A percentile compares a stretch with the other conserved stretches of the same genome.
Evolutionary conservation across 2,797 vertebrate genomes (phyloP).

Genomic region (Amniataba percoides): DNA sequence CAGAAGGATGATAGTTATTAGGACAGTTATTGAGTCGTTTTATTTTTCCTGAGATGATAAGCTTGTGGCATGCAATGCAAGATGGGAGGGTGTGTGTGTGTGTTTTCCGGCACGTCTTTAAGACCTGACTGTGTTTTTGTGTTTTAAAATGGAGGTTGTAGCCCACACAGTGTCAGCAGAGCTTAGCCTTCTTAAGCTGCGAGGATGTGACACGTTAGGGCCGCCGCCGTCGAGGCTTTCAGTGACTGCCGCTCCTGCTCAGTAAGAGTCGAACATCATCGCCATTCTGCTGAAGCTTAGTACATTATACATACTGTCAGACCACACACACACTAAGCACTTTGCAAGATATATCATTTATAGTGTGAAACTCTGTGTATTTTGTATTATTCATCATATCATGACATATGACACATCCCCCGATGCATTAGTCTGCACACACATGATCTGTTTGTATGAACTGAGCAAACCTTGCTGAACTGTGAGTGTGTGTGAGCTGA

Average conservation of each 20-base stretch:
- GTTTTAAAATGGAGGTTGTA: conserved; percentile 32
- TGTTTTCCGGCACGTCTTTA: conserved; percentile 1
- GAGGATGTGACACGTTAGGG: conserved; percentile 26
- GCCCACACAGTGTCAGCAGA: conserved; percentile 57
- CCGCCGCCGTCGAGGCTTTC: conserved; percentile 44
- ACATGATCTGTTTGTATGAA: not conserved
- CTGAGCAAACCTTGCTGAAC: not conserved
- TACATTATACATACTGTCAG: conserved; percentile 28
- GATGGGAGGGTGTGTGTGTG: not conserved
- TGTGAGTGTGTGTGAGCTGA: not conserved
- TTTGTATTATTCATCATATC: conserved; percentile 51
- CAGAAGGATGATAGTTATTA: not conserved
- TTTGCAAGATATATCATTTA: conserved; percentile 46
- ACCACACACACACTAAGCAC: conserved; percentile 15
- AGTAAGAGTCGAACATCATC: conserved; percentile 18
- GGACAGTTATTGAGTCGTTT: not conserved
- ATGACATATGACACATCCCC: conserved; percentile 30
- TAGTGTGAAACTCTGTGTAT: conserved; percentile 34
- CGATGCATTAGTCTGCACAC: not conserved
- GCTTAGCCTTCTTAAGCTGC: conserved; percentile 51
- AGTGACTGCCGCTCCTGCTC: conserved; percentile 13
- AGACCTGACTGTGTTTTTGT: conserved; percentile 30
- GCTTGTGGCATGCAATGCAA: not conserved
- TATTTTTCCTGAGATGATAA: conserved; percentile 9
- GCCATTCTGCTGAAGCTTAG: conserved; percentile 26